phyloP scores from a whole-genome alignment of 2,797 vertebrate species.

The Channallabes apus region DNA sequence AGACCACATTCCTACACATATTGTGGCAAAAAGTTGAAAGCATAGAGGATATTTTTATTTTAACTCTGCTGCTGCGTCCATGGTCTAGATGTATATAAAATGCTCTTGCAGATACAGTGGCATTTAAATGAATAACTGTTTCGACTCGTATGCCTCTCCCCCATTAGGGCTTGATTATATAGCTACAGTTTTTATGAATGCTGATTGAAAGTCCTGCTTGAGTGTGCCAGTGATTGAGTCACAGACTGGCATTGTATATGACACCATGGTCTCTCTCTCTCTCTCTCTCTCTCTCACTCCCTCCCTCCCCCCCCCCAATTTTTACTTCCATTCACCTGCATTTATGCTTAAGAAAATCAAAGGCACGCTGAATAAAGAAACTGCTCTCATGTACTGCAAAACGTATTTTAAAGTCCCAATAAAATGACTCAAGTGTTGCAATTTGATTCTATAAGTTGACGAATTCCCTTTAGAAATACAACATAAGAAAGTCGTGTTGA shows the following conservation, averaged over 20 bases:
- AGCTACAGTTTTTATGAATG: not conserved
- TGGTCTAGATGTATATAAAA: slow-evolving; percentile 18
- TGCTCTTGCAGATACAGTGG: not conserved
- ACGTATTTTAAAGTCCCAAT: no score
- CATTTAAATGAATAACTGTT: not conserved
- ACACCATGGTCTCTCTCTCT: not conserved
- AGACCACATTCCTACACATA: not conserved
- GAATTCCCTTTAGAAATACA: no score
- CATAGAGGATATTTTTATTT: not conserved
- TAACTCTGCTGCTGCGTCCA: not conserved
- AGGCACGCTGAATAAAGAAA: not conserved
- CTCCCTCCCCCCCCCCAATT: not conserved
- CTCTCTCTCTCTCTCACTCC: not conserved
- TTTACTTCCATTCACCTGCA: not conserved
- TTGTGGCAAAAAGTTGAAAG: not conserved
- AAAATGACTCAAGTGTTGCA: no score
- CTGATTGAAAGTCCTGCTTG: not conserved
- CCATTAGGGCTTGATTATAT: not conserved
- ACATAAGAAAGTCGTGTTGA: no score
- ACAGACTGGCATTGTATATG: slow-evolving; percentile 2
- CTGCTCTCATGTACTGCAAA: not conserved
- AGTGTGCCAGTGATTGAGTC: not conserved
- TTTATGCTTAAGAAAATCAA: not conserved
- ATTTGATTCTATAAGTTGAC: no score
- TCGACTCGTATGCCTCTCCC: not conserved